These are phyloP conservation scores for Listronotus bonariensis DNA, from an alignment of 1,140 invertebrate genomes.

Conservation along the genomic window DNA sequence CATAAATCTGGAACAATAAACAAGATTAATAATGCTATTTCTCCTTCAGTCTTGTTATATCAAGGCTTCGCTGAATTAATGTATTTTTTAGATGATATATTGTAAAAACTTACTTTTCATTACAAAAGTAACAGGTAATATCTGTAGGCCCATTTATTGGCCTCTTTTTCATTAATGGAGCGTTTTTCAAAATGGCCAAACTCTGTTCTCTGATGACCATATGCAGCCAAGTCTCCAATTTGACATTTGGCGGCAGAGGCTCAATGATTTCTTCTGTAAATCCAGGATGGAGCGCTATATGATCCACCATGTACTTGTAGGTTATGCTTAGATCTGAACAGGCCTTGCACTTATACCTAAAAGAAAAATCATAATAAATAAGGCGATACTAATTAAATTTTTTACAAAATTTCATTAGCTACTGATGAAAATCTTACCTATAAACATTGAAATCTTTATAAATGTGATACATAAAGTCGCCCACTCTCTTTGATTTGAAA, in stretches of 20 bases:
- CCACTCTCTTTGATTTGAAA: conserved; percentile 59
- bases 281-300: conserved; percentile 27
- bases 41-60: not conserved
- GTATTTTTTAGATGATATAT: not conserved
- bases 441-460: conserved; percentile 56
- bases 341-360: conserved; percentile 36
- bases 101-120: conserved; percentile 19
- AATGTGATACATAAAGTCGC: conserved; percentile 62
- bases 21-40: too few species aligned
- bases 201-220: conserved; percentile 40
- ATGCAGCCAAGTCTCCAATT: conserved; percentile 42
- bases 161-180: conserved; percentile 6
- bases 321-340: conserved; percentile 35
- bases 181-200: conserved; percentile 14
- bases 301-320: conserved; percentile 39
- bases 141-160: not conserved
- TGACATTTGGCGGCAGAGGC: conserved; percentile 26
- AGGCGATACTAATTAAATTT: not conserved
- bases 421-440: conserved; percentile 21
- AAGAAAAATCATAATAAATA: conserved; percentile 8
- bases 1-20: conserved; percentile 24
- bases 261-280: conserved; percentile 31
- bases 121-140: conserved; percentile 23
- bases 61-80: not conserved
- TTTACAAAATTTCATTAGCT: too few species aligned